Evolutionary conservation across 2,888 invertebrate genomes (phyloP), one percentile per base, ranked within the genome.

Genomic region (Temnothorax ravouxi): DNA sequence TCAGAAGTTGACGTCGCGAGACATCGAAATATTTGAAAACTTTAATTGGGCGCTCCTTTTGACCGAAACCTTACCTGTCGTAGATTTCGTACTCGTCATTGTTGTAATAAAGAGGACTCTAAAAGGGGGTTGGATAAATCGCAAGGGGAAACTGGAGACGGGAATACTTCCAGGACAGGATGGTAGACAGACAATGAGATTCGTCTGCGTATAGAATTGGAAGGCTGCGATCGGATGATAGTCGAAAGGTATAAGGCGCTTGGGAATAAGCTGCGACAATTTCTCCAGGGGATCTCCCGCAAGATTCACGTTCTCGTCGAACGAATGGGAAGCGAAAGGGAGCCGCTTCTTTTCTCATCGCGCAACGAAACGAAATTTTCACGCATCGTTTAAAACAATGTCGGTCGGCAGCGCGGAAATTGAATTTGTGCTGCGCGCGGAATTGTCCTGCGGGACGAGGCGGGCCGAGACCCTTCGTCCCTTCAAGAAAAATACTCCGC

Each of bases 181-280:
- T 74, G 81, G 67, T 52, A 87, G 90, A 88, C 89, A 90, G 90
- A 88, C 89, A 90, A 90, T 86, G 90, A 90, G 89, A 90, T 90
- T 90, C 89, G 87, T 89, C 89, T 90, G 75, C 74, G 86, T 86
- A 86, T 67, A 82, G 80, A 90, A 90, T 90, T 90, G 91, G 89
- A 88, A 87, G 86, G 71, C 86, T 89, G 85, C 87, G 86, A 90
- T 90, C 91, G 89, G 84, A 87, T 86, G 87, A 87, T 90, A 90
- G 89, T 84, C 88, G 88, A 87, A 86, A 89, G 88, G 84, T 90
- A 88, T 86, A 89, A 90, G 89, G 71, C 90, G 85, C 83, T 83
- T 62, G 91, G 91, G 89, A 89, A 84, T 88, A 86, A 86, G 86
- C 87, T 83, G 87, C 87, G 87, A 91, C 91, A 88, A 91, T 90